Evolutionary conservation across 2,888 invertebrate genomes (phyloP).

Genomic region (Rhagonycha lutea): DNA sequence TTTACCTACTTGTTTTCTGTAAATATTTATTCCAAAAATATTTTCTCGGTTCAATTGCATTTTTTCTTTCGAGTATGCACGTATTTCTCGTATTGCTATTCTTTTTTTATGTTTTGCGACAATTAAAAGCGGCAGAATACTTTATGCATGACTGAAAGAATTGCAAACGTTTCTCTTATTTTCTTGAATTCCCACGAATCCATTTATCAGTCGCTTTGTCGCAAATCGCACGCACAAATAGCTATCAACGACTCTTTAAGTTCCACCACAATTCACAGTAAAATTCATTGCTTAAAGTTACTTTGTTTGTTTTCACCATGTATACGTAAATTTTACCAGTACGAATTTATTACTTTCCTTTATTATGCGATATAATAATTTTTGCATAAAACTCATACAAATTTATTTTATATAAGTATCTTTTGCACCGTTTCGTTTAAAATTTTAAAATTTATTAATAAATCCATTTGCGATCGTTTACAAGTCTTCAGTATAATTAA

Average conservation of each 20-base stretch:
- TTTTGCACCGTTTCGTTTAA: background rate
- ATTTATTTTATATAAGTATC: background rate
- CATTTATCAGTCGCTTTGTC: background rate
- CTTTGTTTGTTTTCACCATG: background rate
- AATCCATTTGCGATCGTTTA: background rate
- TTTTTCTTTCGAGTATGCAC: background rate
- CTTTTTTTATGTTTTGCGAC: background rate
- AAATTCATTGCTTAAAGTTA: background rate
- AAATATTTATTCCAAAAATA: background rate
- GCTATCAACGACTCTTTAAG: background rate
- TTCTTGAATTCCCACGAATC: background rate
- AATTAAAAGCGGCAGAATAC: background rate
- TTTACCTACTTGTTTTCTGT: background rate
- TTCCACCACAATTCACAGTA: background rate
- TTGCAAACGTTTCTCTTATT: background rate
- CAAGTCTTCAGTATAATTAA: background rate
- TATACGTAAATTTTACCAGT: background rate
- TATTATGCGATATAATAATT: background rate
- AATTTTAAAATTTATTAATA: background rate
- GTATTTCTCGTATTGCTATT: background rate
- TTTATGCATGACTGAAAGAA: background rate
- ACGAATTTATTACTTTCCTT: background rate
- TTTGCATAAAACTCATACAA: background rate
- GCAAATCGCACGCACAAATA: background rate
- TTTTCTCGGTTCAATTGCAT: background rate